These are phyloP conservation scores for Drymonia ruficornis DNA, from an alignment of 2,888 invertebrate species.

Conservation along the genomic window DNA sequence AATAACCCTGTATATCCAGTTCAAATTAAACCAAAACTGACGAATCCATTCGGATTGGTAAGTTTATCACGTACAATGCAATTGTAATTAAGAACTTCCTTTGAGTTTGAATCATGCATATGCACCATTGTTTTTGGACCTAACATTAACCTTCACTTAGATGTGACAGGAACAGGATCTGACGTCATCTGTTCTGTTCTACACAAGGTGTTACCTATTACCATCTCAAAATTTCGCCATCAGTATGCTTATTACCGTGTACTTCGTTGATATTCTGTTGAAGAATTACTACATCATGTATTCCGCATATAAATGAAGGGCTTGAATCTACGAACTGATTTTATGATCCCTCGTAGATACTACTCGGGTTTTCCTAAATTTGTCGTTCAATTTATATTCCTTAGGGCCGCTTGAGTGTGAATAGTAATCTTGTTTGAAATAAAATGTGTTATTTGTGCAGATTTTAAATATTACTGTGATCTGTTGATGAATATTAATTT, in stretches of 20 bases:
- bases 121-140: conserved; percentile 2
- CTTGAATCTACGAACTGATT: conserved; percentile 24
- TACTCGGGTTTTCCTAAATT: conserved; percentile 28
- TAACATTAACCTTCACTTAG: conserved; percentile 10
- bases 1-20: too few relatives aligned
- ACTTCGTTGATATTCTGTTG: conserved; percentile 26
- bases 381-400: conserved; percentile 27
- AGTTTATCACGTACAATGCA: background rate
- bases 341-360: conserved; percentile 22
- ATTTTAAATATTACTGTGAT: background rate
- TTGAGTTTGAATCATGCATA: background rate
- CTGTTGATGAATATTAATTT: background rate
- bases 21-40: too few relatives aligned
- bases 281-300: conserved; percentile 13
- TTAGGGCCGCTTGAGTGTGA: conserved; percentile 22
- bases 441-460: background rate
- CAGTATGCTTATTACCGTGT: conserved; percentile 27
- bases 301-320: conserved; percentile 25
- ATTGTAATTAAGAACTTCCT: background rate
- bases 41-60: background rate
- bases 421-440: background rate
- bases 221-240: conserved; percentile 17
- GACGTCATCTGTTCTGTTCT: conserved; percentile 18
- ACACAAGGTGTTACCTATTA: conserved; percentile 15
- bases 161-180: conserved; percentile 23